Conservation (phyloP, 2,113 vertebrate species). For the Arenaria interpres region DNA sequence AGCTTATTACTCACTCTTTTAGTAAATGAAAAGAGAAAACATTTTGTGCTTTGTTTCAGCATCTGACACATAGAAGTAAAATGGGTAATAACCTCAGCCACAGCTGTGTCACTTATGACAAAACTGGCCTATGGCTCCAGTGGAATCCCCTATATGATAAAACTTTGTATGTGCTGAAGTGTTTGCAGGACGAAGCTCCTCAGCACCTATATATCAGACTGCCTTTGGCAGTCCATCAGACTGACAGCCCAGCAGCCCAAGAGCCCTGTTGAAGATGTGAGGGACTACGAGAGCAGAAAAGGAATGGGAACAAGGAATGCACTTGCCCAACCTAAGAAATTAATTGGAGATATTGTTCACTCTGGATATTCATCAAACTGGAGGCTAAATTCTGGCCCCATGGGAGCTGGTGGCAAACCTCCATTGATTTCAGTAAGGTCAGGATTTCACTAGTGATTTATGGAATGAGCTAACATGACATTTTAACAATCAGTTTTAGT, state of each 20-base stretch:
- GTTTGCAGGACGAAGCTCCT: slow-evolving; percentile 44
- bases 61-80: not conserved
- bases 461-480: slow-evolving; percentile 30
- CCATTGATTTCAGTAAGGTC: slow-evolving; percentile 58
- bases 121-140: slow-evolving; percentile 32
- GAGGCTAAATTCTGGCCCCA: slow-evolving; percentile 52
- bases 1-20: slow-evolving; percentile 33
- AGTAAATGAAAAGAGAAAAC: slow-evolving; percentile 13
- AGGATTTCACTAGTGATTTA: slow-evolving; percentile 61
- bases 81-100: slow-evolving; percentile 12
- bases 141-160: slow-evolving; percentile 21
- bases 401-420: slow-evolving; percentile 50
- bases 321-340: slow-evolving; percentile 44
- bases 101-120: slow-evolving; percentile 22
- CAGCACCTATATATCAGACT: not conserved
- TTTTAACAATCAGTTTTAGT: slow-evolving; percentile 69
- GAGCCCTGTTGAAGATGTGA: slow-evolving; percentile 40
- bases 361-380: slow-evolving; percentile 57
- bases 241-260: not conserved
- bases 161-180: slow-evolving; percentile 44
- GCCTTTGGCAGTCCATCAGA: slow-evolving; percentile 1
- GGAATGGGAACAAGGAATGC: slow-evolving; percentile 36
- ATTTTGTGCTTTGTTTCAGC: slow-evolving; percentile 40
- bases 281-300: slow-evolving; percentile 2
- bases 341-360: slow-evolving; percentile 63